phyloP scores from a whole-genome alignment of 2,113 vertebrate species.

The Chauna torquata region DNA sequence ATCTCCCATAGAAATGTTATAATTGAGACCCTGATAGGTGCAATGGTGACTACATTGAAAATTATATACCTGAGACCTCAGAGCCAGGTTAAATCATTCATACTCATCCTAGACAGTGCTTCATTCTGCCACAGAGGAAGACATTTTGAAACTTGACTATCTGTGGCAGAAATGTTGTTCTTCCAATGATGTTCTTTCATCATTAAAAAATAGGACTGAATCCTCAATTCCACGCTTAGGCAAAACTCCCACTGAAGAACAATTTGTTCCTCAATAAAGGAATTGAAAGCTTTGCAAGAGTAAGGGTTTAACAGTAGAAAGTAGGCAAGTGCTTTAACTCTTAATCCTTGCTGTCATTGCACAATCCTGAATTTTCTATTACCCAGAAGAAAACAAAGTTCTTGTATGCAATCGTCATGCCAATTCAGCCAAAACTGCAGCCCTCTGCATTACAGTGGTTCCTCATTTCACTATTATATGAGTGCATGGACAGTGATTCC shows the following conservation, averaged over 20 bases:
- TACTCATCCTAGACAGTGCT: background rate
- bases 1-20: background rate
- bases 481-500: background rate
- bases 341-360: background rate
- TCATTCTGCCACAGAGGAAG: background rate
- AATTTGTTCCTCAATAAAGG: background rate
- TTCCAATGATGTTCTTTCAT: background rate
- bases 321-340: background rate
- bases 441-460: background rate
- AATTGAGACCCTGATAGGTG: background rate
- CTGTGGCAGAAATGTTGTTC: background rate
- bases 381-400: background rate
- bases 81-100: background rate
- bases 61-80: background rate
- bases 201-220: background rate
- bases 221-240: background rate
- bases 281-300: background rate
- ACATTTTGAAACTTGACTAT: background rate
- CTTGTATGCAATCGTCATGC: background rate
- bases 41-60: background rate
- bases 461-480: background rate
- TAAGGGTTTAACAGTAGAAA: background rate
- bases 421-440: background rate
- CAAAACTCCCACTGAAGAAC: background rate
- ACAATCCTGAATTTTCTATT: background rate